phyloP scores from a whole-genome alignment of 2,113 vertebrate species.

The Cololabis saira region DNA sequence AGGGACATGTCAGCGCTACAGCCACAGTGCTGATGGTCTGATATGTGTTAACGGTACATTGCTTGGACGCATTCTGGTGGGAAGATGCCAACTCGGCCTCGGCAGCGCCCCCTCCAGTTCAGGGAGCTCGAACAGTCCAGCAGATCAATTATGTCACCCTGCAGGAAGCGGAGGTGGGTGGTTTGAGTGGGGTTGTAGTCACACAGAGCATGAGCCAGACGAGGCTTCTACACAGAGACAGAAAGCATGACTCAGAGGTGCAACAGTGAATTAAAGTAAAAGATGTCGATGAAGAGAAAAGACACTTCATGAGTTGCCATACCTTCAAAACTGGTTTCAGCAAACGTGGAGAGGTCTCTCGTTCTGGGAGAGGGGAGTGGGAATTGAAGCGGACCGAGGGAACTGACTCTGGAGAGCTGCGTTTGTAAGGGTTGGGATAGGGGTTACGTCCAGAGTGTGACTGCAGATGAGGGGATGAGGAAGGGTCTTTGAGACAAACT shows the following conservation, averaged over 20 bases:
- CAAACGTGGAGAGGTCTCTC: conserved; percentile 25
- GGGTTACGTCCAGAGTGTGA: conserved; percentile 55
- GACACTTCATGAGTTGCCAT: background rate
- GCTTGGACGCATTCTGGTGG: conserved; percentile 86
- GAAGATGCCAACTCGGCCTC: conserved; percentile 83
- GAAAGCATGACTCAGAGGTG: conserved; percentile 6
- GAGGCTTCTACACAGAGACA: conserved; percentile 62
- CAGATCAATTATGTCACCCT: conserved; percentile 88
- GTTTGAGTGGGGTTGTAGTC: conserved; percentile 81
- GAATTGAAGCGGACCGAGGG: conserved; percentile 23
- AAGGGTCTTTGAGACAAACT: conserved; percentile 82
- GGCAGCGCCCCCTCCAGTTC: conserved; percentile 87
- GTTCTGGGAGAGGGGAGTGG: conserved; percentile 28
- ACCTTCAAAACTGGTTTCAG: conserved; percentile 52
- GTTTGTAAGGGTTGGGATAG: conserved; percentile 72
- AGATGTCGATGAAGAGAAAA: background rate
- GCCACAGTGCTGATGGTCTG: background rate
- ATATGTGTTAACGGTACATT: conserved; percentile 68
- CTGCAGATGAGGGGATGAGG: conserved; percentile 31
- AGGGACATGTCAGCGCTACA: background rate
- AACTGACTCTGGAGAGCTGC: conserved; percentile 58
- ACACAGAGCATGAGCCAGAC: conserved; percentile 87
- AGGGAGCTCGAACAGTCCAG: conserved; percentile 82
- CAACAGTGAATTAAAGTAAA: background rate
- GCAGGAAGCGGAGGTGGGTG: conserved; percentile 85